Percentiles rank a stretch among this genome's conserved stretches.
Evolutionary conservation across 2,888 invertebrate species (phyloP).

Genomic region (Argynnis bischoffii): DNA sequence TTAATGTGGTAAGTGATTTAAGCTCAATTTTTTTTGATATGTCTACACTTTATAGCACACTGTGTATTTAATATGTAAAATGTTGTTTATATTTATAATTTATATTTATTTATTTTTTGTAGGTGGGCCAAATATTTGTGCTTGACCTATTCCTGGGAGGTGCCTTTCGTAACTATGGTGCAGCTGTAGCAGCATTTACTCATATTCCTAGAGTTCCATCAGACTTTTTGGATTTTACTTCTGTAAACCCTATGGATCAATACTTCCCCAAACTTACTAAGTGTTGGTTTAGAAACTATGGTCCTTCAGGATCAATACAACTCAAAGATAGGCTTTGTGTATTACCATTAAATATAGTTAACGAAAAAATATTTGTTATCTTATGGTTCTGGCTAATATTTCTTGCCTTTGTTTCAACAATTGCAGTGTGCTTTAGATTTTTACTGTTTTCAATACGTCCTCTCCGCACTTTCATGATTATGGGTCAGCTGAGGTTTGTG

Average conservation of each 20-base stretch:
- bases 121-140: conserved; percentile 86
- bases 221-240: conserved; percentile 42
- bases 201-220: conserved; percentile 60
- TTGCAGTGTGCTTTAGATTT: conserved; percentile 86
- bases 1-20: conserved; percentile 85
- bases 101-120: not conserved
- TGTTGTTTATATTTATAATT: not conserved
- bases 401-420: conserved; percentile 82
- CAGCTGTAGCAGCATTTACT: conserved; percentile 74
- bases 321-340: conserved; percentile 86
- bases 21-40: not conserved
- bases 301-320: conserved; percentile 83
- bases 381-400: conserved; percentile 89
- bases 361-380: conserved; percentile 89
- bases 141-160: conserved; percentile 85
- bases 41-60: not conserved
- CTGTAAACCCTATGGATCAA: conserved; percentile 85
- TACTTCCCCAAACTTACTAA: conserved; percentile 87
- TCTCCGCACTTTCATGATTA: conserved; percentile 83
- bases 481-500: conserved; percentile 82
- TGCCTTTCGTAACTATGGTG: conserved; percentile 83
- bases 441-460: conserved; percentile 80
- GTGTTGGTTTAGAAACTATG: conserved; percentile 82
- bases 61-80: not conserved
- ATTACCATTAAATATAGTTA: conserved; percentile 89